Evolutionary conservation across 92 coral and sea anemone genomes (phyloP), one percentile per base, ranked within the genome.

Genomic region (Porites lobata): DNA sequence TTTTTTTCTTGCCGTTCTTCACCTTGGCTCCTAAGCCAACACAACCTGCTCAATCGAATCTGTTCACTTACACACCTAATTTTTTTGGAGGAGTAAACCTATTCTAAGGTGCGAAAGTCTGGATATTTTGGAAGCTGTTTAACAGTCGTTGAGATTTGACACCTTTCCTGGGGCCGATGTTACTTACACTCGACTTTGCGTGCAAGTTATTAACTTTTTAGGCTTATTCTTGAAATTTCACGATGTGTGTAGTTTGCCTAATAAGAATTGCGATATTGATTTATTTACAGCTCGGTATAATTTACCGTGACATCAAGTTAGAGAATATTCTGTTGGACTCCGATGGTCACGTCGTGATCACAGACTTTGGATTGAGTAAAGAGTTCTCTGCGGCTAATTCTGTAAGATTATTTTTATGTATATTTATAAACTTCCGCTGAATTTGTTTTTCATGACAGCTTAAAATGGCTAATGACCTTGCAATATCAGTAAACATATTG

Each of bases 281-380:
- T 74, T 86, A 54, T 29, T 75, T 84, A 79, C 91, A 98, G 99
- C 99, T 98, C 83, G 99, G 99, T 32, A 98, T 98, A 58, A 98
- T 98, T 78, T 98, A 98, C 92, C 89, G 99, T 51, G 99, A 98
- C 87, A 98, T 98, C 43, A 98, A 98, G 86, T 83, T 98, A 84
- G 99, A 98, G 76, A 98, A 98, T 69, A 98, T 98, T 9, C 88
- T 98, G 15, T 70, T 98, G 84, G 99, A 98, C 61, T 89, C 95
- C 0, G 96, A 92, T 50, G 99, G 99, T 21, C 99, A 98, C 75
- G 99, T 96, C 61, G 99, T 98, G 20, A 82, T 98, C 69, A 98
- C 99, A 15, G 99, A 98, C 85, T 98, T 98, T 91, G 99, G 99
- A 9, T 84, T 98, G 81, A 98, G 99, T 72, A 98, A 98, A 80